Base-by-base conservation (phyloP, 2,888 invertebrate species). In the Agriopis aurantiaria region DNA sequence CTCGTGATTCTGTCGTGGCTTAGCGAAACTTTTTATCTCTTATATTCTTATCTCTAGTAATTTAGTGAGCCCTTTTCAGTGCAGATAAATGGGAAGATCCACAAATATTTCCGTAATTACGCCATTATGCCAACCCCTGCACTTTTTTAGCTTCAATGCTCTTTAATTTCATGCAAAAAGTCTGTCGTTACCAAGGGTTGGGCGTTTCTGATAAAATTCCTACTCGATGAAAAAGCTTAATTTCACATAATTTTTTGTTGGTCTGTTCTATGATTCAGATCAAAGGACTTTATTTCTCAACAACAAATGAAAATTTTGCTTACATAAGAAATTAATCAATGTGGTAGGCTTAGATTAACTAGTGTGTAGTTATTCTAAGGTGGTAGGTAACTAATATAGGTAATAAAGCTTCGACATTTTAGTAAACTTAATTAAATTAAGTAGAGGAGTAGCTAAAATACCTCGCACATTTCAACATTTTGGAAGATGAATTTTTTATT, bases 41-140 rank as follows among this genome's bases (percentile, higher is more conserved):
- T 57, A 43, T 55, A n/a, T 45, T 49, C 65, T 69, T 70, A 63
- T 70, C 65, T 66, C 58, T 48, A 66, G 70, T 62, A 66, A 70
- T 70, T 66, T 66, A 62, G 65, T 74, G 71, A 72, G 69, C 72
- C 69, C 69, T 56, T 69, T 57, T 58, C 58, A 69, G 65, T 52
- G 68, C 68, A 72, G 77, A 73, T 73, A 77, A 75, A 67, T 67
- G 70, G 57, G 73, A 58, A 63, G 65, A 80, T 82, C 80, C 80
- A 78, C 81, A 82, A 78, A 82, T 78, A 75, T 74, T 76, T 73
- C 75, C 80, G 69, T 82, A 82, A 84, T 82, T 78, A 80, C 76
- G 71, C 77, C 72, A 78, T 82, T 82, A 64, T 33, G 41, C 41
- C 60, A 71, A 64, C 63, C 75, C 76, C 71, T 76, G 69, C 75